Percentiles rank a stretch among this genome's conserved stretches.
These are phyloP conservation scores for Mohoua ochrocephala DNA, from an alignment of 2,113 vertebrate genomes.

Conservation along the genomic window DNA sequence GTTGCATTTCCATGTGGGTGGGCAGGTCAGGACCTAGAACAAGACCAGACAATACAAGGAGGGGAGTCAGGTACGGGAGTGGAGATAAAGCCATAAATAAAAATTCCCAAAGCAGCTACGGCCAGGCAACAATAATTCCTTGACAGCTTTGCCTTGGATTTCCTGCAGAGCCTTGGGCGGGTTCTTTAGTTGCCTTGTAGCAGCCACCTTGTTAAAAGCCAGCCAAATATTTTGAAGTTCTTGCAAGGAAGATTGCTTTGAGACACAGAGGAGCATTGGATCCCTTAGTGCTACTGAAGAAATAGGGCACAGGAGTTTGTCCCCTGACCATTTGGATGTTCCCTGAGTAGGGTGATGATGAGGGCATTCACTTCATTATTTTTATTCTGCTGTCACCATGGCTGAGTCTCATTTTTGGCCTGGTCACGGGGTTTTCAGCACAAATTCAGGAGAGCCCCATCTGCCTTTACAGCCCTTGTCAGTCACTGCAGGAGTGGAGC, in stretches of 20 bases:
- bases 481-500: background rate
- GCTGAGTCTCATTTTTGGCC: background rate
- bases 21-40: fast-evolving
- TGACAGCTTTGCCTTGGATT: background rate
- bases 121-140: background rate
- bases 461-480: fast-evolving
- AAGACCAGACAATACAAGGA: background rate
- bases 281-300: background rate
- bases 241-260: background rate
- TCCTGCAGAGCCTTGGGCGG: background rate
- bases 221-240: background rate
- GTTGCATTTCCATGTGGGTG: background rate
- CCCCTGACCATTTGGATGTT: background rate
- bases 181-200: background rate
- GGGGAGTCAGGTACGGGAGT: background rate
- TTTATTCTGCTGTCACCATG: background rate
- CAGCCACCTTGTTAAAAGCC: background rate
- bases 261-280: background rate
- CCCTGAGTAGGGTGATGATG: background rate
- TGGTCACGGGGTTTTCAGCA: background rate
- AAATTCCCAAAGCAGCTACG: background rate
- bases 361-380: background rate
- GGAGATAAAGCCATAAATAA: background rate
- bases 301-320: background rate
- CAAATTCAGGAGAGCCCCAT: background rate